Base-by-base conservation (phyloP, 2,113 vertebrate species). In the Jaculus jaculus region DNA sequence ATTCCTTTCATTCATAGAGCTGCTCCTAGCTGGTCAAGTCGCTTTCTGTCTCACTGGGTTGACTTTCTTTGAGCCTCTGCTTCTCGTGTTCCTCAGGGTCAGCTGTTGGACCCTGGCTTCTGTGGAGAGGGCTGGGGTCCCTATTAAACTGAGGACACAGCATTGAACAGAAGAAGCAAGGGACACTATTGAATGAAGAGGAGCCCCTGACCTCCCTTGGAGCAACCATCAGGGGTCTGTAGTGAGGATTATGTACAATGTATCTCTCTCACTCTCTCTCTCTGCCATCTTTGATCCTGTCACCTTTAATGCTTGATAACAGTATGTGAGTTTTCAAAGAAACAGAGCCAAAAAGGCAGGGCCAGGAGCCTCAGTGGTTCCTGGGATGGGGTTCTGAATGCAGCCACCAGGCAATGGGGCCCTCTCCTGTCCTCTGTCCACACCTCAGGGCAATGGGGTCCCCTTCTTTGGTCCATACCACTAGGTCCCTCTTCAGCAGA, bases 241-340 rank as follows among this genome's bases (percentile, higher is more conserved):
- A 72, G 89, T 0, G 18, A 96, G 54, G 77, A 77, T 24, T 74
- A 21, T 23, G 32, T 10, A 23, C 95, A 92, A 47, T 28, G 65
- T 30, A 26, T 26, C 65, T n/a, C n/a, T n/a, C n/a, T n/a, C n/a
- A n/a, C n/a, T 78, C 9, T 4, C 88, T 85, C 63, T 63, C 89
- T 81, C 95, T 12, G 94, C 12, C 83, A 34, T 91, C 18, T 66
- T 58, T 2, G 2, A 68, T 93, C 92, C 63, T 28, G 96, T 96
- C 90, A 63, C 97, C 86, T 84, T 89, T 96, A 91, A 96, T 51
- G 84, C 96, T 75, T 54, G 72, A 51, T 96, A 96, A 96, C 95
- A 96, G 90, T 94, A 92, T 88, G 23, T 32, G 86, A 78, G 1
- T 89, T 95, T 97, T 95, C 96, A 97, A 87, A 96, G 96, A 0